Evolutionary conservation across 2,113 vertebrate genomes (phyloP).

Genomic region (Turdus rufiventris): DNA sequence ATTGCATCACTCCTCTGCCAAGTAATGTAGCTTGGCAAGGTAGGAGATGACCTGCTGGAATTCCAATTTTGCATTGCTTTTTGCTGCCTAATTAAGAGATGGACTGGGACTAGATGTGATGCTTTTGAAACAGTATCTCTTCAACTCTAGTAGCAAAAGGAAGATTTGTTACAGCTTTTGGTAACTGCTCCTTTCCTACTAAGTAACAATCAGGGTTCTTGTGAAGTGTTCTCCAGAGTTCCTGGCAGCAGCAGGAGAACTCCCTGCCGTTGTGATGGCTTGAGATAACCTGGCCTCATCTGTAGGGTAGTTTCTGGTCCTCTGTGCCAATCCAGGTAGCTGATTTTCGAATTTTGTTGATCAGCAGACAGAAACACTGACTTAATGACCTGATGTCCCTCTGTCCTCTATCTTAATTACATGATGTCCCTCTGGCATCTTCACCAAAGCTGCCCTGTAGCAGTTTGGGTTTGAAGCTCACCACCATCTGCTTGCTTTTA

Average conservation of each 20-base stretch:
- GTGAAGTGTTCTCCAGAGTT: not conserved
- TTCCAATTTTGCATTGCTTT: not conserved
- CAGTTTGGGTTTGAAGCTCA: not conserved
- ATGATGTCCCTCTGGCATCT: not conserved
- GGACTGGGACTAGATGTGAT: not conserved
- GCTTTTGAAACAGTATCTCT: not conserved
- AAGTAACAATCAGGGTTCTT: not conserved
- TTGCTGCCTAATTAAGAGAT: not conserved
- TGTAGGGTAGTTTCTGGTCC: not conserved
- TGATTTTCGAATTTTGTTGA: not conserved
- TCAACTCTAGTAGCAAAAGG: not conserved
- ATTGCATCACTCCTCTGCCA: constrained; percentile 14
- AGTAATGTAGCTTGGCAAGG: constrained; percentile 14
- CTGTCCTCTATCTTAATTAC: no score
- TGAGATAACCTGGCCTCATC: not conserved
- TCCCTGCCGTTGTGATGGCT: not conserved
- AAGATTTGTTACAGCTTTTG: not conserved
- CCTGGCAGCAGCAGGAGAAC: not conserved
- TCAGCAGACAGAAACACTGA: not conserved
- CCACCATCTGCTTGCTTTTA: not conserved
- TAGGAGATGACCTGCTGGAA: constrained; percentile 40
- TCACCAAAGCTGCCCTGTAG: not conserved
- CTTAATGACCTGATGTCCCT: not conserved
- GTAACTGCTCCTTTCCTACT: not conserved
- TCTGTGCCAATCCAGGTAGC: not conserved